Percentiles rank a stretch among this genome's conserved stretches.
Evolutionary conservation across 2,888 invertebrate species (phyloP).

Genomic region (Drosophila neonasuta): DNA sequence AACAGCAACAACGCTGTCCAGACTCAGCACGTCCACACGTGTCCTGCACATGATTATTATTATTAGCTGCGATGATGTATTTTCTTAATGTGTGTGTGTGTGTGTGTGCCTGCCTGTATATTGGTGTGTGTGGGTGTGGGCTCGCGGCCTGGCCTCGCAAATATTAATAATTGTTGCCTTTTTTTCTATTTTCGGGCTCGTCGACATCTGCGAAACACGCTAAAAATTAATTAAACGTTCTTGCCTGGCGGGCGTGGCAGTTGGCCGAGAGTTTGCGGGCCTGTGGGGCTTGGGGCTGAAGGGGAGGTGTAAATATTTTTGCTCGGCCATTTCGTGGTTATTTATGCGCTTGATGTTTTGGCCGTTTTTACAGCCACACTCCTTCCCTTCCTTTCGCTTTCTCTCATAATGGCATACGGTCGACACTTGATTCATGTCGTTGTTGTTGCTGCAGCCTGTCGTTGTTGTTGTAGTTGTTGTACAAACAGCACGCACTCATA

Average conservation of each 20-base stretch:
- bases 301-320: slow-evolving; percentile 60
- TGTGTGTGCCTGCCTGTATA: background rate
- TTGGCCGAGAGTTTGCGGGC: background rate
- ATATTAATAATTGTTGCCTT: slow-evolving; percentile 75
- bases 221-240: slow-evolving; percentile 78
- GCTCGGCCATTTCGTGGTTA: slow-evolving; percentile 78
- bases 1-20: slow-evolving; percentile 13
- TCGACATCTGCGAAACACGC: slow-evolving; percentile 70
- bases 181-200: slow-evolving; percentile 53
- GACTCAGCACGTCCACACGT: slow-evolving; percentile 45
- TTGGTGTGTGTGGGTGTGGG: slow-evolving; percentile 16
- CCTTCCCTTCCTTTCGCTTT: background rate
- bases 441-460: slow-evolving; percentile 39
- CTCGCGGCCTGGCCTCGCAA: slow-evolving; percentile 49
- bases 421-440: slow-evolving; percentile 69
- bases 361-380: slow-evolving; percentile 48
- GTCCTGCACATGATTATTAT: slow-evolving; percentile 69
- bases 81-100: slow-evolving; percentile 42
- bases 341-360: slow-evolving; percentile 68
- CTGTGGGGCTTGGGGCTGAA: background rate
- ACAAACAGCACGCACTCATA: slow-evolving; percentile 74
- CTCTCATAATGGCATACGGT: slow-evolving; percentile 38
- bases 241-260: slow-evolving; percentile 36
- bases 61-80: slow-evolving; percentile 77
- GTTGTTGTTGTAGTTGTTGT: slow-evolving; percentile 45